These are phyloP conservation scores for Anodontia alba DNA, from an alignment of 2,888 invertebrate genomes.

Conservation along the genomic window DNA sequence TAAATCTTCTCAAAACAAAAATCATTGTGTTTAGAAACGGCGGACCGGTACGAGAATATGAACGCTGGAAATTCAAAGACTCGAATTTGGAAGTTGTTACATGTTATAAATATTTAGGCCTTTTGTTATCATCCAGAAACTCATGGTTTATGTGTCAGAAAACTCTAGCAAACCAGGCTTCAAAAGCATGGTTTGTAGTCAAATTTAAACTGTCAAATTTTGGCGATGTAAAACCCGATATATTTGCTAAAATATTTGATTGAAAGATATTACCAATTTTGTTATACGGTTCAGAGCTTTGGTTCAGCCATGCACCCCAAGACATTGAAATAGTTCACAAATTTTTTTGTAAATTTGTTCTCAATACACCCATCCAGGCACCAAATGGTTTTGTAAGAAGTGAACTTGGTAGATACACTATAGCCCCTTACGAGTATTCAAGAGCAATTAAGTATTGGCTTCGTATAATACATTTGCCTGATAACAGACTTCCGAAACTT, in stretches of 20 bases:
- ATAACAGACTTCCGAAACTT: not conserved
- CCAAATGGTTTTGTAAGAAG: constrained; percentile 3
- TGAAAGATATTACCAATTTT: constrained; percentile 9
- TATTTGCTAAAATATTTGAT: constrained; percentile 3
- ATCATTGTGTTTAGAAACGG: constrained; percentile 23
- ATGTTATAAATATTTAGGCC: constrained; percentile 22
- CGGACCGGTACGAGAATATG: constrained; percentile 7
- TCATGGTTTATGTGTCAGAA: constrained; percentile 8
- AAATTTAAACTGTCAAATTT: not conserved
- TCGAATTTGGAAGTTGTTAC: constrained; percentile 2
- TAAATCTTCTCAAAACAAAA: constrained; percentile 6
- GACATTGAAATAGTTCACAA: constrained; percentile 4
- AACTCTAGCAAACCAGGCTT: not conserved
- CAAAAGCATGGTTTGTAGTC: constrained; percentile 3
- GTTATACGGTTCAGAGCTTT: constrained; percentile 1
- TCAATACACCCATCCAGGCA: not conserved
- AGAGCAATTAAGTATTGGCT: constrained; percentile 3
- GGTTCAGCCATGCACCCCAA: constrained; percentile 5
- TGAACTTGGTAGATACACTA: not conserved
- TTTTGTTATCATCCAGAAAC: not conserved
- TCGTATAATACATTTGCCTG: not conserved
- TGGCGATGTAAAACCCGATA: not conserved
- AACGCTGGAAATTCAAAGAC: constrained; percentile 6
- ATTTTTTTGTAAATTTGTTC: not conserved
- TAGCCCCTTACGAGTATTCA: not conserved